Percentiles rank a stretch among this genome's conserved stretches.
These are phyloP conservation scores for Acanthosepion pharaonis DNA, from an alignment of 2,888 invertebrate species.

Conservation along the genomic window DNA sequence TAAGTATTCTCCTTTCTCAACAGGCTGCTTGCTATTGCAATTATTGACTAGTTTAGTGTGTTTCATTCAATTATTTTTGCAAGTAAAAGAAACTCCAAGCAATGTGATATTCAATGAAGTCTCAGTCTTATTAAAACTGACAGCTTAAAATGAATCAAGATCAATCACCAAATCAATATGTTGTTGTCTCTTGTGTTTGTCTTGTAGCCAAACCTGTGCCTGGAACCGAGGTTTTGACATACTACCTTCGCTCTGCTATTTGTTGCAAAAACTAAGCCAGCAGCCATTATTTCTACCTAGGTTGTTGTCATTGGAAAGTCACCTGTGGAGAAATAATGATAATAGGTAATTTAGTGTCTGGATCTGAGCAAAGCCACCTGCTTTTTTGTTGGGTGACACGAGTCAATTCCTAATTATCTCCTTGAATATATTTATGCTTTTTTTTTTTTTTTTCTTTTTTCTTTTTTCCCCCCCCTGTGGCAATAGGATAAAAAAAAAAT, in stretches of 20 bases:
- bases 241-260: conserved; percentile 42
- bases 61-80: neutral
- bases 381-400: neutral
- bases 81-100: neutral
- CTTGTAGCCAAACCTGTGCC: conserved; percentile 41
- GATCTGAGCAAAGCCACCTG: conserved; percentile 46
- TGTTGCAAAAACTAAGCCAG: conserved; percentile 40
- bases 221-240: conserved; percentile 40
- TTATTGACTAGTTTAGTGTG: neutral
- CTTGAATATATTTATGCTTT: neutral
- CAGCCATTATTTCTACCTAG: conserved; percentile 36
- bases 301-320: conserved; percentile 23
- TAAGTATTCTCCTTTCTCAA: neutral
- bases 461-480: neutral
- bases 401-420: neutral
- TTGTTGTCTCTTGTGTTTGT: conserved; percentile 17
- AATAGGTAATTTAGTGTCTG: conserved; percentile 40
- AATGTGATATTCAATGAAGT: neutral
- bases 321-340: conserved; percentile 1
- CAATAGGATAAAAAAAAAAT: neutral
- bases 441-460: neutral
- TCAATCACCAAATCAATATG: neutral
- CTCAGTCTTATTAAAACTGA: neutral
- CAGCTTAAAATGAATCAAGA: neutral
- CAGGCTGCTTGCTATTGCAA: neutral